A percentile compares a stretch with the other conserved stretches of the same genome.
These are phyloP conservation scores for Microtus pennsylvanicus DNA, from an alignment of 2,113 vertebrate genomes.

Conservation along the genomic window DNA sequence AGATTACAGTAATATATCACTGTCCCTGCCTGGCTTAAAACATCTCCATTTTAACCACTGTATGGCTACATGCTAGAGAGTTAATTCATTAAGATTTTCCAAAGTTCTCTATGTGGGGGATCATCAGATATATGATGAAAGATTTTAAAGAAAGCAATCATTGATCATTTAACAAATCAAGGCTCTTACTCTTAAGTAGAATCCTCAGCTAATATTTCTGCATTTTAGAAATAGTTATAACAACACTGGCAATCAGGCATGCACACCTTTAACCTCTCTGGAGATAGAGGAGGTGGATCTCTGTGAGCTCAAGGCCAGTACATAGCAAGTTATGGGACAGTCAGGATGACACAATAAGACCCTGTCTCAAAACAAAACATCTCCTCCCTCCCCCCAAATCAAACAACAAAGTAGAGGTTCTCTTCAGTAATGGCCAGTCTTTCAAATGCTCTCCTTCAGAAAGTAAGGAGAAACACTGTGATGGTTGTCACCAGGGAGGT, in stretches of 20 bases:
- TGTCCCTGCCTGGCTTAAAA: not conserved
- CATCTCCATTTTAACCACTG: not conserved
- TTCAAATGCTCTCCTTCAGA: not conserved
- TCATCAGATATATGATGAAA: not conserved
- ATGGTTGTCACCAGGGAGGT: no score
- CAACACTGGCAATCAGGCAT: not conserved
- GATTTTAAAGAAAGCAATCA: not conserved
- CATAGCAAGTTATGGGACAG: not conserved
- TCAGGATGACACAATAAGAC: not conserved
- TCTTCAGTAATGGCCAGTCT: not conserved
- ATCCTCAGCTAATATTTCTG: not conserved
- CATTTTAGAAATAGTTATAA: slow-evolving; percentile 48
- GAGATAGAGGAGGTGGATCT: not conserved
- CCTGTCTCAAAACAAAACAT: not conserved
- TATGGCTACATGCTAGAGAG: not conserved
- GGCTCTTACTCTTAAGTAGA: not conserved
- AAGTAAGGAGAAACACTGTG: not conserved
- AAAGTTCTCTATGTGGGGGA: not conserved
- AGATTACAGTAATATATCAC: not conserved
- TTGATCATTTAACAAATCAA: not conserved
- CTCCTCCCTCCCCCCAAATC: rapidly evolving
- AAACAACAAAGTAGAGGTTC: not conserved
- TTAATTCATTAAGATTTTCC: not conserved
- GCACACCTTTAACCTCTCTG: not conserved
- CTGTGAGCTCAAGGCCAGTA: not conserved